Conservation (phyloP, 2,113 vertebrate genomes). For the Odobenus rosmarus region DNA sequence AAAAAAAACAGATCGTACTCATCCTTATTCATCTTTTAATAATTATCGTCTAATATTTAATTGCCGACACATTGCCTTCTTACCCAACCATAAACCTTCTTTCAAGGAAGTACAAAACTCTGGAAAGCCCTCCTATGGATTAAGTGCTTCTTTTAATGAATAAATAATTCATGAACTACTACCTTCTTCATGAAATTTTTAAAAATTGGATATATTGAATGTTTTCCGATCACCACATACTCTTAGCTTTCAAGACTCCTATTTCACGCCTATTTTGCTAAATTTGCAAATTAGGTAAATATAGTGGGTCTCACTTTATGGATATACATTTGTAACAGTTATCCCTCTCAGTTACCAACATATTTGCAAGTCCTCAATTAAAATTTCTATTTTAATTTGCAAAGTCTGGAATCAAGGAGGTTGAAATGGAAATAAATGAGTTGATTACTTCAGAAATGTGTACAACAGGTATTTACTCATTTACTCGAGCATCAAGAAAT, state of each 20-base stretch:
- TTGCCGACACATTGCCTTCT: neutral
- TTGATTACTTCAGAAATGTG: conserved; percentile 39
- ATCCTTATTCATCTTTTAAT: neutral
- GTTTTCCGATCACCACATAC: conserved; percentile 23
- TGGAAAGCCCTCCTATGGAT: neutral
- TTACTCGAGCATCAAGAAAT: conserved; percentile 6
- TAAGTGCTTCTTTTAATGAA: neutral
- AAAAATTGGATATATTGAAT: neutral
- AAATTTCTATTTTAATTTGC: conserved; percentile 30
- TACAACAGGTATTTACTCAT: neutral
- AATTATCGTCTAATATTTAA: neutral
- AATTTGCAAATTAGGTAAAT: conserved; percentile 29
- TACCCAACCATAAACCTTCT: neutral
- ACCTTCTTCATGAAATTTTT: neutral
- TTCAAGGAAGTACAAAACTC: neutral
- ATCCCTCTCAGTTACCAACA: neutral
- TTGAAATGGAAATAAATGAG: neutral
- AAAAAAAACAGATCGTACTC: neutral
- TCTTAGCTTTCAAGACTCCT: conserved; percentile 29
- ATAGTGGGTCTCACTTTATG: neutral
- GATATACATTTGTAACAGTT: neutral
- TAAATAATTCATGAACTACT: neutral
- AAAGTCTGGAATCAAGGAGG: conserved; percentile 12
- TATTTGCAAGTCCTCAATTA: neutral
- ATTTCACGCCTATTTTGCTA: neutral